Evolutionary conservation across 2,888 invertebrate species (phyloP).

Genomic region (Diarsia rubi): DNA sequence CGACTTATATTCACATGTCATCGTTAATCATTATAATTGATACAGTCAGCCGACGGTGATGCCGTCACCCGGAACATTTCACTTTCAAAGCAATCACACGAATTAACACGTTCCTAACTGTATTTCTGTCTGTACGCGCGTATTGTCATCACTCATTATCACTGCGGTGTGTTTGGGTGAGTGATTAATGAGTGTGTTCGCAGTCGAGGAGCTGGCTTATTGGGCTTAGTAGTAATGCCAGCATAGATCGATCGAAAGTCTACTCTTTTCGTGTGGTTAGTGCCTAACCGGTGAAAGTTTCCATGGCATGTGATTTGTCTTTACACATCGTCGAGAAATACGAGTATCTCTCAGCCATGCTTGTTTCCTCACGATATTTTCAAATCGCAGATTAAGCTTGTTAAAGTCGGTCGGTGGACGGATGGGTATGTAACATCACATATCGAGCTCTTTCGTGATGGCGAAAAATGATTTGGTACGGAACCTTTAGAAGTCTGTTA

Average conservation of each 20-base stretch:
- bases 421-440: not conserved
- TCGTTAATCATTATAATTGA: slow-evolving; percentile 56
- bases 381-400: not conserved
- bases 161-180: slow-evolving; percentile 46
- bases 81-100: slow-evolving; percentile 57
- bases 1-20: slow-evolving; percentile 36
- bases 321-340: too few relatives aligned
- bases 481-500: too few relatives aligned
- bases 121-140: not conserved
- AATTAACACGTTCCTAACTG: slow-evolving; percentile 64
- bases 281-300: too few relatives aligned
- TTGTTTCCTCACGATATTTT: too few relatives aligned
- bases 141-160: slow-evolving; percentile 44
- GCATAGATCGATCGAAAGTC: too few relatives aligned
- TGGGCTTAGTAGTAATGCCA: not conserved
- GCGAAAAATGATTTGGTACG: too few relatives aligned
- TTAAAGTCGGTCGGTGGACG: not conserved
- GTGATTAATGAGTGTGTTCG: slow-evolving; percentile 65
- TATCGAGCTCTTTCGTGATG: not conserved
- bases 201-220: not conserved
- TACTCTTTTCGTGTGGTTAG: too few relatives aligned
- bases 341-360: too few relatives aligned
- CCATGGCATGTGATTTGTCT: too few relatives aligned
- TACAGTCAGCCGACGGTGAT: slow-evolving; percentile 25
- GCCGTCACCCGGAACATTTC: slow-evolving; percentile 36